phyloP scores from a whole-genome alignment of 2,113 vertebrate species.

The Seriola aureovittata region DNA sequence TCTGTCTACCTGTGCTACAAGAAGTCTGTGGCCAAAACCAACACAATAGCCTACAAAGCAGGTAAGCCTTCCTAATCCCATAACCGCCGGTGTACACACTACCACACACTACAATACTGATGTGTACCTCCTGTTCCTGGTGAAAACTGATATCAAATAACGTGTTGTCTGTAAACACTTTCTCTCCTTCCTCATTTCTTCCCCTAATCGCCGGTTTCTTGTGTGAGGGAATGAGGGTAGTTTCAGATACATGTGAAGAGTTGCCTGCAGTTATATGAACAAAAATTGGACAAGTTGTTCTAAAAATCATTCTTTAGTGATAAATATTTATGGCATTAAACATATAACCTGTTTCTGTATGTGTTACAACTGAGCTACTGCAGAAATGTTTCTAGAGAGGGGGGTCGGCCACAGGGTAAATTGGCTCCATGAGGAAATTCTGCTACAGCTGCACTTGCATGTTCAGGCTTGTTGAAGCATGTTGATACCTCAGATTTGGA shows the following conservation, averaged over 20 bases:
- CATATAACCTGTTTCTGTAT: neutral
- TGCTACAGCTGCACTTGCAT: neutral
- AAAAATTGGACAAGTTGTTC: neutral
- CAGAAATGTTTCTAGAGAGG: constrained; percentile 3
- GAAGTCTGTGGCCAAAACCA: constrained; percentile 98
- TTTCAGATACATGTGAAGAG: neutral
- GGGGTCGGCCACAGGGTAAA: constrained; percentile 4
- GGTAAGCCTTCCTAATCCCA: constrained; percentile 82
- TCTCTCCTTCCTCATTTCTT: neutral
- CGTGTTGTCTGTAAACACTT: neutral
- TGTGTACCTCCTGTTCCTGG: constrained; percentile 14
- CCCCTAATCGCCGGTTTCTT: neutral
- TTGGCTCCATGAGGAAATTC: constrained; percentile 11
- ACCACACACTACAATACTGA: constrained; percentile 2
- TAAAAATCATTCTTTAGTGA: neutral
- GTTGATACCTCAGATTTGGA: constrained; percentile 23
- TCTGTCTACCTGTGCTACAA: constrained; percentile 98
- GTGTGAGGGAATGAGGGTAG: neutral
- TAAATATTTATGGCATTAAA: constrained; percentile 1
- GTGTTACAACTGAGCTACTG: neutral
- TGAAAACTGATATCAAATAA: neutral
- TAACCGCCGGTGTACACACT: constrained; percentile 3
- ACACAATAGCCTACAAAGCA: constrained; percentile 98
- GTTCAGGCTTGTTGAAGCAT: constrained; percentile 45
- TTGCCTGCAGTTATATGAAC: neutral